A percentile compares a stretch with the other conserved stretches of the same genome.
Conservation (phyloP, 1,140 invertebrate genomes). For the Andrena cerasifolii region DNA sequence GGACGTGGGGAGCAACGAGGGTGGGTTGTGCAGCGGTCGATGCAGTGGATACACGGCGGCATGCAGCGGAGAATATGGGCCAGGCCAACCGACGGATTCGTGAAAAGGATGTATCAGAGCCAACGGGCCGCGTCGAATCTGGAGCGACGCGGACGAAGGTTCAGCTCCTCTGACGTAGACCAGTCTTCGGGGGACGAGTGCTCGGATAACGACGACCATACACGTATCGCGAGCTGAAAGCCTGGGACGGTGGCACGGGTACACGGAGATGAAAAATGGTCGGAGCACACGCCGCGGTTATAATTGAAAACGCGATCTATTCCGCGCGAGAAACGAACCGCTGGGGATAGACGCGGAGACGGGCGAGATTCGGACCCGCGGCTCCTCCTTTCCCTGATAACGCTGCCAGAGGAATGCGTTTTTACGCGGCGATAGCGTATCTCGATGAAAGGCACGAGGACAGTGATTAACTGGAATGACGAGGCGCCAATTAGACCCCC, state of each 20-base stretch:
- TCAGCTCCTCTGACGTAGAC: background rate
- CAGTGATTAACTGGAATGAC: slow-evolving; percentile 27
- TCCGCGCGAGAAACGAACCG: background rate
- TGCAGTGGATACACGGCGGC: slow-evolving; percentile 9
- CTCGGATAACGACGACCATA: background rate
- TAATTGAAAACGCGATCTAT: background rate
- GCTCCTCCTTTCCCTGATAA: background rate
- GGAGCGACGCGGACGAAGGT: background rate
- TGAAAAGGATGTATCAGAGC: background rate
- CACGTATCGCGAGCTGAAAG: background rate
- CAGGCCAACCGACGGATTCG: background rate
- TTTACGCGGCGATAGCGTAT: background rate
- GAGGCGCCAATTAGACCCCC: slow-evolving; percentile 11
- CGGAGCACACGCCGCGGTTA: background rate
- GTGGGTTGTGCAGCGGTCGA: slow-evolving; percentile 7
- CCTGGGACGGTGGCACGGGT: background rate
- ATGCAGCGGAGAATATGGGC: slow-evolving; percentile 19
- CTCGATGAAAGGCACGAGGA: background rate
- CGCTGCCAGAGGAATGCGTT: background rate
- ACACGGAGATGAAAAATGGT: background rate
- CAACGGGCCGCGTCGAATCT: slow-evolving; percentile 16
- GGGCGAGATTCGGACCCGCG: background rate
- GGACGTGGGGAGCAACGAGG: background rate
- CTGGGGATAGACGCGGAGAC: background rate
- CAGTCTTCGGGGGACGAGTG: background rate